Evolutionary conservation across 2,797 vertebrate genomes (phyloP).

Genomic region (Lophius americanus): DNA sequence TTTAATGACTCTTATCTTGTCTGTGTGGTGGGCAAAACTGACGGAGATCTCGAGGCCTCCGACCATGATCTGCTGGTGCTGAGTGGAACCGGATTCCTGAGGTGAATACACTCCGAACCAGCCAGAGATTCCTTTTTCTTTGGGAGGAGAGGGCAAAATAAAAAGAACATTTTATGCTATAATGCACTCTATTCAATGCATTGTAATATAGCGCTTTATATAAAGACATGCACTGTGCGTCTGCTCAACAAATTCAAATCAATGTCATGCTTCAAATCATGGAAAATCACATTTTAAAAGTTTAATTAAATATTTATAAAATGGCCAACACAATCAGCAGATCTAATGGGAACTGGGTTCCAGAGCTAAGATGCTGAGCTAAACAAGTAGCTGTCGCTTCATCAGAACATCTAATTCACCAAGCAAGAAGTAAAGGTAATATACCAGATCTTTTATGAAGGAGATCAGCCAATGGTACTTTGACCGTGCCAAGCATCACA

Average conservation of each 20-base stretch:
- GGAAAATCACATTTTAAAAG: too few species aligned
- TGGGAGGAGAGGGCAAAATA: not conserved
- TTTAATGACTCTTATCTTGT: constrained; percentile 87
- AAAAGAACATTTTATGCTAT: too few species aligned
- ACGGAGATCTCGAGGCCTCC: constrained; percentile 92
- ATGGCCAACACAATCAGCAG: too few species aligned
- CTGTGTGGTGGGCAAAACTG: constrained; percentile 85
- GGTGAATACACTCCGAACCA: constrained; percentile 88
- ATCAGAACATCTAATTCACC: not conserved
- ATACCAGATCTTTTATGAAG: constrained; percentile 81
- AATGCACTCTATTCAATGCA: too few species aligned
- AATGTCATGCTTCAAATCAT: too few species aligned
- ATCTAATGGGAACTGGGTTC: too few species aligned
- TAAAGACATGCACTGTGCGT: too few species aligned
- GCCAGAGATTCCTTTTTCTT: constrained; percentile 87
- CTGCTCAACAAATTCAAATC: too few species aligned
- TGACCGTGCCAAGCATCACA: constrained; percentile 76
- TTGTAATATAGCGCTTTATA: too few species aligned
- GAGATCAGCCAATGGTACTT: constrained; percentile 77
- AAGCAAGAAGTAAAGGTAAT: not conserved
- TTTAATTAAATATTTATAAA: too few species aligned
- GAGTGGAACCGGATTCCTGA: constrained; percentile 59
- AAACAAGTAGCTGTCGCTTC: not conserved
- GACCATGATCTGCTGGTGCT: constrained; percentile 73
- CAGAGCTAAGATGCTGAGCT: not conserved